Conservation (phyloP, 2,888 invertebrate genomes). For the Schizaphis graminum region DNA sequence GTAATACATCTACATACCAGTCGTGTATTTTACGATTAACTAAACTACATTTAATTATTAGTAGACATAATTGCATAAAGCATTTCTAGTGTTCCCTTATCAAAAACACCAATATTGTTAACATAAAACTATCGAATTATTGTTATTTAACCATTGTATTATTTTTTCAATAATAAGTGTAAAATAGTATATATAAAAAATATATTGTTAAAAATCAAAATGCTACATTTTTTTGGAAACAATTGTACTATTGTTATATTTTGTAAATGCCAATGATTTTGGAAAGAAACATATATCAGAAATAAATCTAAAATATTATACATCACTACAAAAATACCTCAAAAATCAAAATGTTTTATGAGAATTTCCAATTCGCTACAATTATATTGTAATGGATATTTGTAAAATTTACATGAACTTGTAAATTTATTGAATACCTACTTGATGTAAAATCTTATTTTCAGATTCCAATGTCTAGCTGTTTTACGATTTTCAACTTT, state of each 20-base stretch:
- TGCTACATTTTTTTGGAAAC: neutral
- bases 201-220: neutral
- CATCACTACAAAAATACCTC: neutral
- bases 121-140: neutral
- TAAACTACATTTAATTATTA: neutral
- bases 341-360: neutral
- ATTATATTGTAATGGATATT: neutral
- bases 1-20: neutral
- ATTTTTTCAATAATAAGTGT: neutral
- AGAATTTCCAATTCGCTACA: neutral
- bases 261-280: neutral
- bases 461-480: neutral
- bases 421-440: neutral
- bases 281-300: neutral
- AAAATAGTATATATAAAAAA: neutral
- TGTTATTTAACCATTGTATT: neutral
- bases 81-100: neutral
- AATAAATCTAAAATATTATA: neutral
- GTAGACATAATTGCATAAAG: neutral
- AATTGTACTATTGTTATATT: neutral
- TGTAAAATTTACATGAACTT: no score
- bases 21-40: neutral
- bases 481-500: neutral
- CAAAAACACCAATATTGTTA: neutral
- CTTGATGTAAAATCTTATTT: neutral